Conservation (phyloP, 2,113 vertebrate genomes). For the Girardinichthys multiradiatus region DNA sequence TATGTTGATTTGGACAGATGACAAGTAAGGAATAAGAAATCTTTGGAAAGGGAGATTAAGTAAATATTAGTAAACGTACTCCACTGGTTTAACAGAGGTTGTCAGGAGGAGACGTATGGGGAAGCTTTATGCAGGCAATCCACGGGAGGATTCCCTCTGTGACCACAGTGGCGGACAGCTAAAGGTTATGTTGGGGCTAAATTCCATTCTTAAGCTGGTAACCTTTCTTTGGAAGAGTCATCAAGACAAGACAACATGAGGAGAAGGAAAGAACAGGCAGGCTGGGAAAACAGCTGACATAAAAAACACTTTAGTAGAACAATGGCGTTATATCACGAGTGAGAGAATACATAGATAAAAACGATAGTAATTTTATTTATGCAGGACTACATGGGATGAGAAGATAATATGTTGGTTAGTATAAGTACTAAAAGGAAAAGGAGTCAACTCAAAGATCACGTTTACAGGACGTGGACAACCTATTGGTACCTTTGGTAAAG, state of each 20-base stretch:
- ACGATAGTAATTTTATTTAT: background rate
- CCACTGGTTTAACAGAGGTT: slow-evolving; percentile 69
- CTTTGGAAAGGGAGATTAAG: slow-evolving; percentile 51
- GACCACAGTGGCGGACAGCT: slow-evolving; percentile 74
- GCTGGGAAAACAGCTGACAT: slow-evolving; percentile 14
- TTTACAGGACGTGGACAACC: too few relatives aligned
- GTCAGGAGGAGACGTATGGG: slow-evolving; percentile 68
- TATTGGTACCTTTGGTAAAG: too few relatives aligned
- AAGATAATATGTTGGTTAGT: too few relatives aligned
- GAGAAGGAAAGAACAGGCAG: slow-evolving; percentile 58
- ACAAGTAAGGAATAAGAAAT: slow-evolving; percentile 39
- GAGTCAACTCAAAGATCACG: too few relatives aligned
- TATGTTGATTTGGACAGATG: slow-evolving; percentile 50
- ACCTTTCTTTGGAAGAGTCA: slow-evolving; percentile 74
- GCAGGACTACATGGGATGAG: too few relatives aligned
- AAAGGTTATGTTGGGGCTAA: slow-evolving; percentile 71
- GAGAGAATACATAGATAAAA: slow-evolving; percentile 3
- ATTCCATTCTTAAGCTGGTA: slow-evolving; percentile 59
- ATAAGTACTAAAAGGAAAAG: too few relatives aligned
- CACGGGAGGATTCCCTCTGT: slow-evolving; percentile 57
- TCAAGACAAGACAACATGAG: slow-evolving; percentile 77
- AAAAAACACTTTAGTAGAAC: slow-evolving; percentile 11
- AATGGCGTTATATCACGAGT: slow-evolving; percentile 32
- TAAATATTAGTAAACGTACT: slow-evolving; percentile 70
- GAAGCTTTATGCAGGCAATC: slow-evolving; percentile 58